Base-by-base conservation (phyloP, 2,888 invertebrate species). In the Bellardia bayeri region DNA sequence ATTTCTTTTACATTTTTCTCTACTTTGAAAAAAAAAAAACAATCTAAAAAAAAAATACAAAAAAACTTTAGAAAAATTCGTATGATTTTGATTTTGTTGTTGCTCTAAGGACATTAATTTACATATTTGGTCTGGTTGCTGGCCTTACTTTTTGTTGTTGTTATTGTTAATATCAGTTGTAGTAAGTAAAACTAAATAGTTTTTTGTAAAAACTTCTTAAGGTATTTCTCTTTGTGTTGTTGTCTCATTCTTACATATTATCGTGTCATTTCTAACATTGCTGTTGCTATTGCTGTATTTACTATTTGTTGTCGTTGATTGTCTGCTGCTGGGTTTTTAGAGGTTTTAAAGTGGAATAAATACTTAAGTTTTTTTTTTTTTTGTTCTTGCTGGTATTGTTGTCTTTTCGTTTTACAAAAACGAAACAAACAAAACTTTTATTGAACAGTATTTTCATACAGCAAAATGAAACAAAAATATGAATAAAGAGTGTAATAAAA, bases 291-390 rank as follows among this genome's bases (percentile, higher is more conserved):
- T 58, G 58, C 16, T 58, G 58, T 30, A 45, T 45, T 37, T 61
- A 3, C 51, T n/a, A 68, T 56, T 56, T 56, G 30, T 68, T 80
- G 66, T 51, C 23, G 56, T 82, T 82, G 74, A 68, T 82, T 61
- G 85, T 71, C 80, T 75, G 80, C 54, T 81, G 80, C 75, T 85
- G 85, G 85, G 54, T 80, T 81, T 80, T 85, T 78, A 64, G 75
- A 76, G 80, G 63, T 75, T 81, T 75, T 81, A n/a, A 76, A 85
- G 85, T 85, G 75, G 80, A 69, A 80, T 75, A 81, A 69, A 80
- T 75, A 81, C 85, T 81, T 85, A 64, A 85, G 85, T 85, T 80
- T 81, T 9, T 56, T 72, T n/a, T 85, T 80, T 81, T 30, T 79
- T 78, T 45, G 61, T n/a, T 63, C 63, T 64, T 78, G 42, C 58